Evolutionary conservation across 2,113 vertebrate genomes (phyloP).

Genomic region (Emydocephalus ijimae): DNA sequence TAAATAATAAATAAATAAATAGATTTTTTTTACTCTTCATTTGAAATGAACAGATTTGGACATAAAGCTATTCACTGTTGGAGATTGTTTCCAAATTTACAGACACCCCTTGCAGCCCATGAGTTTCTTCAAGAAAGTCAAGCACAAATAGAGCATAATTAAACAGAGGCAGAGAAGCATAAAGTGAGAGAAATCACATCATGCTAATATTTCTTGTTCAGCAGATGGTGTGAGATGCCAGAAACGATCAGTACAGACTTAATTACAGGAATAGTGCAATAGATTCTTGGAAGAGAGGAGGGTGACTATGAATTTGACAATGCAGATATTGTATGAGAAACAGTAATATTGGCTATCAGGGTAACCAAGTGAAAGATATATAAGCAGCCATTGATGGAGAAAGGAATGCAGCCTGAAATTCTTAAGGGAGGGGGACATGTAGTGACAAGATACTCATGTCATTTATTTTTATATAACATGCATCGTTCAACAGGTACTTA

Average conservation of each 20-base stretch:
- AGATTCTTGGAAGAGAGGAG: constrained; percentile 48
- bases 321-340: constrained; percentile 49
- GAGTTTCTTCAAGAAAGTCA: constrained; percentile 37
- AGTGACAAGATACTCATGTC: not conserved
- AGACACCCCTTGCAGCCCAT: not conserved
- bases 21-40: not conserved
- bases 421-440: not conserved
- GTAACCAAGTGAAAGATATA: not conserved
- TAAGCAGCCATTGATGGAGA: not conserved
- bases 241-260: constrained; percentile 60
- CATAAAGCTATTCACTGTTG: constrained; percentile 22
- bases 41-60: constrained; percentile 17
- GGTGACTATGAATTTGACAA: constrained; percentile 14
- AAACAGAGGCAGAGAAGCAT: constrained; percentile 23
- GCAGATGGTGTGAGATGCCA: constrained; percentile 68
- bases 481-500: not conserved
- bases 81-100: constrained; percentile 37
- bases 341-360: constrained; percentile 16
- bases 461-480: not conserved
- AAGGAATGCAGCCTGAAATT: not conserved
- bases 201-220: constrained; percentile 51
- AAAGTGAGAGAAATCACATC: constrained; percentile 58
- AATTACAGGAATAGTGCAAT: constrained; percentile 55
- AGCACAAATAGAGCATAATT: constrained; percentile 35
- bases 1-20: too few relatives aligned